phyloP scores from a whole-genome alignment of 2,888 invertebrate genomes.

The Apamea crenata region DNA sequence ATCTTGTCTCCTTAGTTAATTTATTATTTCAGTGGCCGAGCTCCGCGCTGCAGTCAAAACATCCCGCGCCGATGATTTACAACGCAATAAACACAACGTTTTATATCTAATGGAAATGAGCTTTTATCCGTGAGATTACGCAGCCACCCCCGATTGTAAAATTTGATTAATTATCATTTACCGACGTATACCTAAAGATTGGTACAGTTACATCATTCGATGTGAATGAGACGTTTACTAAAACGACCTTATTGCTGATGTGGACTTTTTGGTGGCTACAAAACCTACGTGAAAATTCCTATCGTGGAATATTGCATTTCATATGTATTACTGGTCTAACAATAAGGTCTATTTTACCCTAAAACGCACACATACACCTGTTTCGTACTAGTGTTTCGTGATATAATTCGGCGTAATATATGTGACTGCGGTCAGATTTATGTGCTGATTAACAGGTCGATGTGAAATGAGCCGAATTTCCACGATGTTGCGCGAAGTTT shows the following conservation, averaged over 20 bases:
- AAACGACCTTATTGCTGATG: constrained; percentile 36
- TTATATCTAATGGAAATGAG: constrained; percentile 89
- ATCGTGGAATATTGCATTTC: background rate
- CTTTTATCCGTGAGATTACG: constrained; percentile 86
- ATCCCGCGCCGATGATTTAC: constrained; percentile 88
- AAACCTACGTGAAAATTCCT: background rate
- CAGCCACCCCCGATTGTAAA: constrained; percentile 81
- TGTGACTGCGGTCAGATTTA: constrained; percentile 69
- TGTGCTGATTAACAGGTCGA: constrained; percentile 68
- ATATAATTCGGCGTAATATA: constrained; percentile 67
- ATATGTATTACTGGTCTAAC: background rate
- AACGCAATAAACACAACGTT: constrained; percentile 86
- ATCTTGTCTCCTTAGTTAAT: constrained; percentile 85
- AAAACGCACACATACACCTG: constrained; percentile 9
- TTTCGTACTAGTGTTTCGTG: constrained; percentile 53
- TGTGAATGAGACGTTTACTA: constrained; percentile 34
- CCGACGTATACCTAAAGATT: constrained; percentile 44
- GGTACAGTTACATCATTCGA: constrained; percentile 24
- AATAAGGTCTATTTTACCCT: constrained; percentile 50
- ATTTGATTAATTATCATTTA: constrained; percentile 77
- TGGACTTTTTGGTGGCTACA: background rate
- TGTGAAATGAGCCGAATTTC: constrained; percentile 64
- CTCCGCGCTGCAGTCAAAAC: constrained; percentile 86
- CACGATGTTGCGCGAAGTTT: constrained; percentile 58
- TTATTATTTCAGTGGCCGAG: constrained; percentile 88